phyloP scores from a whole-genome alignment of 2,113 vertebrate genomes.

The Prunella fulvescens region DNA sequence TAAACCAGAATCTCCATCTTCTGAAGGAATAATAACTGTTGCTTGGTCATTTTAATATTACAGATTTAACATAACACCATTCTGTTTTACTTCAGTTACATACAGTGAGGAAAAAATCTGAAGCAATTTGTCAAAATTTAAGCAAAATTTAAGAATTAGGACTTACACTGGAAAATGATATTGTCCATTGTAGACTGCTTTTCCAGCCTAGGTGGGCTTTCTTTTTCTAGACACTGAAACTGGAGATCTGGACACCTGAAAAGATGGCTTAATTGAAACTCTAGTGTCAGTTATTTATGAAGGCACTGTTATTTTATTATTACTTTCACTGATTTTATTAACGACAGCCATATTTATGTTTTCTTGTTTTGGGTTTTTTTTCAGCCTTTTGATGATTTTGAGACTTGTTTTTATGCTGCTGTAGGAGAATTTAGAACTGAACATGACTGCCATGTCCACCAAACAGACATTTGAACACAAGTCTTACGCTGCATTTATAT shows the following conservation, averaged over 20 bases:
- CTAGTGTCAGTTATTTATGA: neutral
- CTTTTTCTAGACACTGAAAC: neutral
- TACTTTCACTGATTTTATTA: neutral
- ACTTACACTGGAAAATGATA: neutral
- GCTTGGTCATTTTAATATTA: neutral
- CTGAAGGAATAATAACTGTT: neutral
- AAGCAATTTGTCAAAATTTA: neutral
- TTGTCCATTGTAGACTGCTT: neutral
- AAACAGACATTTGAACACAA: neutral
- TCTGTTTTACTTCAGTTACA: neutral
- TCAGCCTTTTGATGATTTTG: slow-evolving; percentile 90
- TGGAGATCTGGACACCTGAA: neutral
- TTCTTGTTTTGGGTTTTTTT: neutral
- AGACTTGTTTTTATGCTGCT: slow-evolving; percentile 78
- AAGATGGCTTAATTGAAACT: neutral
- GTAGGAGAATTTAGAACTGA: slow-evolving; percentile 6
- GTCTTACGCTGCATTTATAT: neutral
- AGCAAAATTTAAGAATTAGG: neutral
- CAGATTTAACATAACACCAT: neutral
- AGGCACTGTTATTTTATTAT: neutral
- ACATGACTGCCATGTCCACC: neutral
- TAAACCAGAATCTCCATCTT: neutral
- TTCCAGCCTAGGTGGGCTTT: neutral
- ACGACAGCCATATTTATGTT: neutral
- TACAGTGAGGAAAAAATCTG: neutral